Percentiles rank a stretch among this genome's conserved stretches.
These are phyloP conservation scores for Stramonita haemastoma DNA, from an alignment of 2,888 invertebrate genomes.

Conservation along the genomic window DNA sequence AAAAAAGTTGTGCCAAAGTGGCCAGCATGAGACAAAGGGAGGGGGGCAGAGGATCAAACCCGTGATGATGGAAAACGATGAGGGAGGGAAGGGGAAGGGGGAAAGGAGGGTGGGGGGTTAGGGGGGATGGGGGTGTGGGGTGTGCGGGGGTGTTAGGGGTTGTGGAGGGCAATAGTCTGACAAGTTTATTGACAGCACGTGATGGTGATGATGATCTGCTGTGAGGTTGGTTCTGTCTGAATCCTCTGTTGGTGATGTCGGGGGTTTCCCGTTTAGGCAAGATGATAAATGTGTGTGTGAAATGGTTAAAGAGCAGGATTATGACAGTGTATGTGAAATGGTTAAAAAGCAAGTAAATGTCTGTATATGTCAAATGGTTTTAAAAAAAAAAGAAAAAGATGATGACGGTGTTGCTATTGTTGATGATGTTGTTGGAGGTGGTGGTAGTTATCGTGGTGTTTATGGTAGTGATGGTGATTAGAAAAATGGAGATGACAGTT, in stretches of 20 bases:
- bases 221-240: neutral
- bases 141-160: too few relatives aligned
- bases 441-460: too few relatives aligned
- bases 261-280: too few relatives aligned
- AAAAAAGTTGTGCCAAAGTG: neutral
- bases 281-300: neutral
- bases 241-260: too few relatives aligned
- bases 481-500: too few relatives aligned
- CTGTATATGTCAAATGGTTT: neutral
- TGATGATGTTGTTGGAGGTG: too few relatives aligned
- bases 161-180: neutral
- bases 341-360: neutral
- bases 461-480: too few relatives aligned
- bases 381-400: too few relatives aligned
- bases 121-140: too few relatives aligned
- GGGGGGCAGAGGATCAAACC: conserved; percentile 28
- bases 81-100: neutral
- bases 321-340: neutral
- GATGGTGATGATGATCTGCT: neutral
- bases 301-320: neutral
- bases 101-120: too few relatives aligned
- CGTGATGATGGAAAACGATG: neutral
- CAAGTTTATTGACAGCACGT: neutral
- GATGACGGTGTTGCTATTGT: neutral
- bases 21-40: conserved; percentile 28